Percentiles rank a stretch among this genome's conserved stretches.
phyloP scores from a whole-genome alignment of 2,888 invertebrate genomes.

The Dinocampus coccinellae region DNA sequence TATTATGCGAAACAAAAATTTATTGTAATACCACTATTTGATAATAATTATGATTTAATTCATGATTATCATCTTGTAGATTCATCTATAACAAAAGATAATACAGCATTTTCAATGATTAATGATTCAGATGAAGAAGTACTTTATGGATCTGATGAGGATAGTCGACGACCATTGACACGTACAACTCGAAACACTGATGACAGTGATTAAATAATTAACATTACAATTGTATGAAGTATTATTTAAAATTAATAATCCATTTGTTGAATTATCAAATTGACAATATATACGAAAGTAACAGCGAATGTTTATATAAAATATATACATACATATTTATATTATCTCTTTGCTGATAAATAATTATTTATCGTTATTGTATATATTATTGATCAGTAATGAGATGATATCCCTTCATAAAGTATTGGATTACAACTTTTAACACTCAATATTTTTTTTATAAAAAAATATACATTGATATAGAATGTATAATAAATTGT shows the following conservation, averaged over 20 bases:
- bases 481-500: not conserved
- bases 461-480: not conserved
- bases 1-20: no score
- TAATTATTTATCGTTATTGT: no score
- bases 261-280: not conserved
- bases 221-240: not conserved
- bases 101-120: slow-evolving; percentile 98
- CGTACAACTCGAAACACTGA: slow-evolving; percentile 77
- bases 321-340: not conserved
- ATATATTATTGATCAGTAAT: not conserved
- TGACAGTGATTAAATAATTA: slow-evolving; percentile 76
- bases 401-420: not conserved
- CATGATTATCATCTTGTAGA: slow-evolving; percentile 72
- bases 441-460: not conserved
- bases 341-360: not conserved
- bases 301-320: not conserved
- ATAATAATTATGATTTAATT: not conserved
- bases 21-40: not conserved
- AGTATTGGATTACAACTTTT: not conserved
- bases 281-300: not conserved
- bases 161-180: slow-evolving; percentile 85
- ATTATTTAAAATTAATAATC: slow-evolving; percentile 15
- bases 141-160: slow-evolving; percentile 93
- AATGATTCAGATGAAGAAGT: slow-evolving; percentile 98
- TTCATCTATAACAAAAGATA: slow-evolving; percentile 93